A percentile compares a stretch with the other conserved stretches of the same genome.
phyloP scores from a whole-genome alignment of 2,113 vertebrate species.

The Lophochroa leadbeateri region DNA sequence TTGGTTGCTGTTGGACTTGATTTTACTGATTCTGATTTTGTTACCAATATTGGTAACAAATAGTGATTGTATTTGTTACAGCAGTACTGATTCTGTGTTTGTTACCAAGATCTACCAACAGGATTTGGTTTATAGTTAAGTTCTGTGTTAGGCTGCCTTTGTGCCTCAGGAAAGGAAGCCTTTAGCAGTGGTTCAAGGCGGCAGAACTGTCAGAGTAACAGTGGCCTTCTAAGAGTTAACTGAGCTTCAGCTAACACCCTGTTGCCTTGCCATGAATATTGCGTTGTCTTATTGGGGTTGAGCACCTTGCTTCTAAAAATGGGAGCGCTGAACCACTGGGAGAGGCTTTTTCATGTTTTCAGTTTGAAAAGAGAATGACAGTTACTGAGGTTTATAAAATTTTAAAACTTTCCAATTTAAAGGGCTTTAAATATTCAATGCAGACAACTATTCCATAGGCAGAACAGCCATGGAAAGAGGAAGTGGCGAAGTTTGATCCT shows the following conservation, averaged over 20 bases:
- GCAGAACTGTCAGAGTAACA: neutral
- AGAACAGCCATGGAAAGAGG: neutral
- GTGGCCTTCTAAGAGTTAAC: neutral
- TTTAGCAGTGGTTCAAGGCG: neutral
- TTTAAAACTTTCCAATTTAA: slow-evolving; percentile 57
- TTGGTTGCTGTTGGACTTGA: neutral
- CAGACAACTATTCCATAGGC: neutral
- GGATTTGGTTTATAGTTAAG: neutral
- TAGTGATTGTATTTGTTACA: neutral
- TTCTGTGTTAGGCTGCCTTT: neutral
- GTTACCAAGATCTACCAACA: neutral
- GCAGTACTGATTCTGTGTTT: neutral
- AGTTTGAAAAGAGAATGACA: slow-evolving; percentile 33
- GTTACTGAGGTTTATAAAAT: slow-evolving; percentile 32
- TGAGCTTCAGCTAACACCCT: neutral
- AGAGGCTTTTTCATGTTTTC: slow-evolving; percentile 14
- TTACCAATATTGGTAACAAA: neutral
- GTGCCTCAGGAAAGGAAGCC: neutral
- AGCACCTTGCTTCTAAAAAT: neutral
- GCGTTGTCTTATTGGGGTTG: neutral
- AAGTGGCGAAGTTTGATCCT: neutral
- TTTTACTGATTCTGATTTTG: neutral
- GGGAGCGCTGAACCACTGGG: neutral
- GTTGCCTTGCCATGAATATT: neutral
- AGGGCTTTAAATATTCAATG: slow-evolving; percentile 47